Percentiles rank a stretch among this genome's conserved stretches.
phyloP scores from a whole-genome alignment of 1,140 invertebrate species.

The Saccostrea glomerata region DNA sequence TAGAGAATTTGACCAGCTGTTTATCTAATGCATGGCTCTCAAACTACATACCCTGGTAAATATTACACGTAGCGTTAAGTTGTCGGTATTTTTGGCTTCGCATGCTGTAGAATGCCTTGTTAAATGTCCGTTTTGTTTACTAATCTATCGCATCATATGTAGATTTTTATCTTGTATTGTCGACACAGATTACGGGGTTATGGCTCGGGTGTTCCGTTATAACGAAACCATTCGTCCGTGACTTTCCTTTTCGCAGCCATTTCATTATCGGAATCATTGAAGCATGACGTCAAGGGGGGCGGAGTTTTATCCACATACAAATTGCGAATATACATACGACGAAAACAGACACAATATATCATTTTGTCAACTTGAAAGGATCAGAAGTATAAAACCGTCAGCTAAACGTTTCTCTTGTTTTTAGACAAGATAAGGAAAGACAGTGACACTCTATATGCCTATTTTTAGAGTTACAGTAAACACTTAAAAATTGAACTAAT shows the following conservation, averaged over 20 bases:
- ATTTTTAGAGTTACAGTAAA: not conserved
- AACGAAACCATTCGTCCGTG: constrained; percentile 55
- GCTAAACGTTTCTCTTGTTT: constrained; percentile 45
- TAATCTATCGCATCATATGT: constrained; percentile 38
- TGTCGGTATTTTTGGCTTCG: constrained; percentile 49
- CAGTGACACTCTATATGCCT: not conserved
- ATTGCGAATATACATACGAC: constrained; percentile 34
- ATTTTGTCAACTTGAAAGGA: constrained; percentile 46
- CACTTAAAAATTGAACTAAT: not conserved
- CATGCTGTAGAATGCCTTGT: constrained; percentile 56
- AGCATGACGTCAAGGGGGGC: constrained; percentile 57
- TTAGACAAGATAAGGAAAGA: constrained; percentile 33
- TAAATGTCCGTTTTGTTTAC: constrained; percentile 42
- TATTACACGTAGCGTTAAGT: constrained; percentile 51
- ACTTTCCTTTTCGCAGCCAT: constrained; percentile 57
- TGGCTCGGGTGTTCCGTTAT: constrained; percentile 58
- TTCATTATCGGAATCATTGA: constrained; percentile 55
- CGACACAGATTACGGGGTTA: constrained; percentile 31
- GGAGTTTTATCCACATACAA: constrained; percentile 44
- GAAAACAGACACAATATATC: constrained; percentile 53
- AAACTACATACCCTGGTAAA: constrained; percentile 54
- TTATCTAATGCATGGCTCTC: constrained; percentile 57
- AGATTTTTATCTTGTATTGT: constrained; percentile 35
- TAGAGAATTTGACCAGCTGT: constrained; percentile 54
- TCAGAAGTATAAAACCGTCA: constrained; percentile 51